Base-by-base conservation (phyloP, 1,140 invertebrate species). In the Drosophila biarmipes region DNA sequence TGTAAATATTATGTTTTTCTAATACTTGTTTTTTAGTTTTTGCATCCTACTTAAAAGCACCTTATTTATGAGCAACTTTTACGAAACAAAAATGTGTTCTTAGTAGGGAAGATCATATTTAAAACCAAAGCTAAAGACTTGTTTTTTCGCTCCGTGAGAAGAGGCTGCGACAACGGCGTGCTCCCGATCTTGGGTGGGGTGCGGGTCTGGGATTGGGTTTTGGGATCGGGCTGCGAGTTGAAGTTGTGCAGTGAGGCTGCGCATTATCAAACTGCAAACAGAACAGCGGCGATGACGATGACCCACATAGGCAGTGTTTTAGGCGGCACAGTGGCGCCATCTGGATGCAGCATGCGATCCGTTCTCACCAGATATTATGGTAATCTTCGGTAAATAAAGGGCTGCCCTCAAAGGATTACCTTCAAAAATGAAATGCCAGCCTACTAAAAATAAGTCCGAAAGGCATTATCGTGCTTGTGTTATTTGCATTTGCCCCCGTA, bases 271-370 rank as follows among this genome's bases (percentile, higher is more conserved):
- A 57, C 34, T 74, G 72, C 69, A 75, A 74, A 64, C 59, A 74
- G 34, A 35, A 46, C 51, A 29, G 55, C 54, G 15, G 40, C 45
- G 54, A 55, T 51, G 48, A 46, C 31, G 68, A 56, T 87, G 82
- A 85, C 81, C 81, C 82, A 86, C 78, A 81, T 80, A 43, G 52
- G 63, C 59, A 52, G 42, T 61, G 75, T 58, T 54, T 73, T 42
- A 51, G 56, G 49, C 67, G 73, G 24, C 71, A 40, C 48, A 24
- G 69, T 63, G 79, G 80, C 75, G 80, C 80, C 80, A 71, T 42
- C 46, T 73, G 35, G 29, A 31, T 40, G 14, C 19, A 48, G 52
- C 27, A 24, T 15, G 27, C 45, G 48, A 19, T 38, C 52, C 29
- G 8, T 53, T 73, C 52, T 21, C 19, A n/a, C 15, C 19, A 27